Base-by-base conservation (phyloP, 2,888 invertebrate species). In the Chrysina gloriosa region DNA sequence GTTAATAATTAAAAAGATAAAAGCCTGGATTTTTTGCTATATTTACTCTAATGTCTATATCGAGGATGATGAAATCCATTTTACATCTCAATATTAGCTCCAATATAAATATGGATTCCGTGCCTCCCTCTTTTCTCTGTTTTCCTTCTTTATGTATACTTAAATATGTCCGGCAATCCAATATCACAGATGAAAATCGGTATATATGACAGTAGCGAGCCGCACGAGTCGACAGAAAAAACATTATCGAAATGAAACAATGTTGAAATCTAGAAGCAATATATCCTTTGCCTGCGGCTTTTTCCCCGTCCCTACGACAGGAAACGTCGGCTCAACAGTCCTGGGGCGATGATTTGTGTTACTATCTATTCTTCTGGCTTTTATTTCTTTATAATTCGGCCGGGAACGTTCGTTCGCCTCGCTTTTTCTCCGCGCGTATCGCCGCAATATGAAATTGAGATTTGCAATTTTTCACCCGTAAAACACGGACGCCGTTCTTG, bases 401-500 rank as follows among this genome's bases (percentile, higher is more conserved):
- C 34, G 6, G 9, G 45, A 19, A 45, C n/a, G 31, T 31, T 9
- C n/a, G 45, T 19, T 45, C 45, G 45, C 45, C 45, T 3, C 19
- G 21, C 19, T 9, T 19, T 39, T 39, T 58, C 21, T 34, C 34
- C 23, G n/a, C 36, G 11, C 11, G 11, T 14, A 7, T 39, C 23
- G 36, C n/a, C 50, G 16, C 36, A 56, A 56, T 56, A 36, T 56
- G 58, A 58, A 39, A 58, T 58, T 58, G 58, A 58, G 58, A 58
- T 58, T 58, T 39, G 58, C 39, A 58, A 58, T 39, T 36, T 39
- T 39, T 58, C 58, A 58, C 14, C 25, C 39, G 58, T 16, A 14
- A 31, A 58, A 14, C 23, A 36, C 58, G n/a, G 19, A 19, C 19
- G 19, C 31, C 25, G 25, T 25, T 58, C 58, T 58, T 58, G 39